These are phyloP conservation scores for Drosophila melanocephala DNA, from an alignment of 2,888 invertebrate species.

Conservation along the genomic window DNA sequence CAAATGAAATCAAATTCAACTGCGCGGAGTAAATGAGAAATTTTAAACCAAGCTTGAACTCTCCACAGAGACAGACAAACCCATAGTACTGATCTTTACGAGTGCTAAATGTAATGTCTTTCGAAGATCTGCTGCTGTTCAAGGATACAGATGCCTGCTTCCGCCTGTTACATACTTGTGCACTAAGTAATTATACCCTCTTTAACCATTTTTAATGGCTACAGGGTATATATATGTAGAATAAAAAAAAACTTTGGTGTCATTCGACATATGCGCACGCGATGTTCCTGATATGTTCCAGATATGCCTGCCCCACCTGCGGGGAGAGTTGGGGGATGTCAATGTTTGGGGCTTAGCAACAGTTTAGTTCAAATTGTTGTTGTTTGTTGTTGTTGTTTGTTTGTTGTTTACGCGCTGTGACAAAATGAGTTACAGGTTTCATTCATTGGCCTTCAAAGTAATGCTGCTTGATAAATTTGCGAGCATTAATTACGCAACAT, in stretches of 20 bases:
- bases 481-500: conserved; percentile 81
- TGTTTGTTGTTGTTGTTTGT: conserved; percentile 23
- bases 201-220: neutral
- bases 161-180: neutral
- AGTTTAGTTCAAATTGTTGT: conserved; percentile 59
- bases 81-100: neutral
- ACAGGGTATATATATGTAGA: neutral
- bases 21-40: too few relatives aligned
- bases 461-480: conserved; percentile 80
- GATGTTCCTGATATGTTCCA: conserved; percentile 32
- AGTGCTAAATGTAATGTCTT: neutral
- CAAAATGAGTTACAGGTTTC: conserved; percentile 79
- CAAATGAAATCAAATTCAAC: too few relatives aligned
- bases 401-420: conserved; percentile 66
- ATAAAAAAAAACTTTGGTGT: conserved; percentile 37
- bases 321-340: conserved; percentile 26
- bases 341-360: conserved; percentile 67
- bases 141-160: neutral
- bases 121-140: neutral
- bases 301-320: conserved; percentile 7
- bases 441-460: conserved; percentile 63
- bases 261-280: conserved; percentile 57
- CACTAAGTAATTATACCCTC: neutral
- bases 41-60: too few relatives aligned
- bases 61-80: neutral